Evolutionary conservation across 1,140 invertebrate genomes (phyloP), one percentile per base, ranked within the genome.

Genomic region (Leguminivora glycinivorella): DNA sequence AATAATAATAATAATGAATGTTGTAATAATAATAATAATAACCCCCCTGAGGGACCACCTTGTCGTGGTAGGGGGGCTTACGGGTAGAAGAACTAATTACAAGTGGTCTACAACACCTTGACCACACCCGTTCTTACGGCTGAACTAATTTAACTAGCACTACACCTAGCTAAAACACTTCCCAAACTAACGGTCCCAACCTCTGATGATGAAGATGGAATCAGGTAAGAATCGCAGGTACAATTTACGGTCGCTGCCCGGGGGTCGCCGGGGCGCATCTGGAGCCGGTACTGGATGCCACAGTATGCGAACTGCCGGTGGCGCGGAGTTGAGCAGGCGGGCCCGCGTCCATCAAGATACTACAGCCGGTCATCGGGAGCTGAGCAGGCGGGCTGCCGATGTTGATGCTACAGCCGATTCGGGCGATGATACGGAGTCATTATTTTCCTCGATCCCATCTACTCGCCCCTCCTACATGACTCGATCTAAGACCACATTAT

Each of bases 181-280:
- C 38, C 38, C 38, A 40, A 40, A 40, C 38, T 12, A 40, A 40
- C 5, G 38, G 38, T 40, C 38, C 10, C 38, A 47, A 17, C 43
- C 43, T 6, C 19, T 12, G 0, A 47, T 47, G 9, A 47, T 47
- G 4, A 38, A 7, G 10, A 38, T 38, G 12, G 6, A 31, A 31
- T 31, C 7, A n/a, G n/a, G n/a, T 47, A 58, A 63, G 7, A 31
- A 31, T 4, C 7, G 43, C 17, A 69, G 24, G 26, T 69, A 69
- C 56, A 68, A 52, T 17, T 24, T 68, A 68, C 38, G 67, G 67
- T 52, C 67, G 67, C 67, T 68, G 12, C 29, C 67, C 67, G 38
- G 67, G 43, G 67, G 67, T 47, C 67, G 67, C 67, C 67, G 67
- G 67, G 67, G 67, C 67, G 40, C 67, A 68, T 47, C 67, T 68